Conservation (phyloP, 2,797 vertebrate species). For the Petrocephalus schoutedeni region DNA sequence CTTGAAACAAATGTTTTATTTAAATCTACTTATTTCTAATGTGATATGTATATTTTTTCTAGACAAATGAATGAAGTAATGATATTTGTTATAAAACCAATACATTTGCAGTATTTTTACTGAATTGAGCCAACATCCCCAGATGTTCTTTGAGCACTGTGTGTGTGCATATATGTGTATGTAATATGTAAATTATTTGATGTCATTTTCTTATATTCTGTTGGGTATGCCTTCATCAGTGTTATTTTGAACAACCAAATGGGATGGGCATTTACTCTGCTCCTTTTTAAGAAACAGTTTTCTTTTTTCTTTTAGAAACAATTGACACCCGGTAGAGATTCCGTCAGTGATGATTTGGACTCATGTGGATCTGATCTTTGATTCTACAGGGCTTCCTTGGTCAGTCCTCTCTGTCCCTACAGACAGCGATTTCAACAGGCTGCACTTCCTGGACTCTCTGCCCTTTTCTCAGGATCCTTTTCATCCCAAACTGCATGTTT, state of each 20-base stretch:
- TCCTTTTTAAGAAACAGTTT: background rate
- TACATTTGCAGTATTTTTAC: too few species aligned
- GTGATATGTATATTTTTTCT: too few species aligned
- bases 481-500: constrained; percentile 47
- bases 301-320: background rate
- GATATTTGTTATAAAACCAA: too few species aligned
- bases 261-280: background rate
- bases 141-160: too few species aligned
- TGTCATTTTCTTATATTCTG: too few species aligned
- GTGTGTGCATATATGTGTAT: too few species aligned
- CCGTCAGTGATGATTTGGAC: background rate
- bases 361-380: background rate
- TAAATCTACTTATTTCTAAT: too few species aligned
- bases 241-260: background rate
- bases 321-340: background rate
- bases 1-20: too few species aligned
- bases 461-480: constrained; percentile 18
- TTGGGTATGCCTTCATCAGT: background rate
- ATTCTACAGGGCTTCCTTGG: constrained; percentile 49
- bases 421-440: constrained; percentile 43
- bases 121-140: too few species aligned
- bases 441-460: constrained; percentile 62
- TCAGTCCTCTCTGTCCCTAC: constrained; percentile 49
- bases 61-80: too few species aligned
- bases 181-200: too few species aligned